These are phyloP conservation scores for Habrosyne pyritoides DNA, from an alignment of 2,888 invertebrate genomes.

Conservation along the genomic window DNA sequence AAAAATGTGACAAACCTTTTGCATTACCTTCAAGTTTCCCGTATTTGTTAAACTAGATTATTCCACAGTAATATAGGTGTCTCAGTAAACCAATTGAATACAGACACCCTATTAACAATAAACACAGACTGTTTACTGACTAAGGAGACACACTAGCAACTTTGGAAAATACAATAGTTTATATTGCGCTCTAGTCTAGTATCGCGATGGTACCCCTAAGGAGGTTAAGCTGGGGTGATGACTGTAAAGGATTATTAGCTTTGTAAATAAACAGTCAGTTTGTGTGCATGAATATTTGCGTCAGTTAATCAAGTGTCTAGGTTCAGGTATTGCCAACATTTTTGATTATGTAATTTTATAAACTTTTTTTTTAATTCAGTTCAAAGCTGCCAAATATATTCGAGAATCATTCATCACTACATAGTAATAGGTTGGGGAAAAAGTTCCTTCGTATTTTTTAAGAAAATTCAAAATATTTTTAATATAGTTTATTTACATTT, in stretches of 20 bases:
- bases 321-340: background rate
- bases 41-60: too few relatives aligned
- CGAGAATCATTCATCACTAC: too few relatives aligned
- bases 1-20: too few relatives aligned
- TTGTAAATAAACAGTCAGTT: background rate
- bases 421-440: too few relatives aligned
- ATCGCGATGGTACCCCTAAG: background rate
- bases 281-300: background rate
- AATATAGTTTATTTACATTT: too few relatives aligned
- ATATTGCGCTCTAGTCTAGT: constrained; percentile 29
- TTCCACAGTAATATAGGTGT: background rate
- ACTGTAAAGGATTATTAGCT: background rate
- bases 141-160: constrained; percentile 37
- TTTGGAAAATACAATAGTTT: constrained; percentile 42
- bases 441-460: too few relatives aligned
- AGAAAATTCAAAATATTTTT: too few relatives aligned
- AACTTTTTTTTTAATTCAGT: background rate
- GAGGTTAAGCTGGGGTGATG: background rate
- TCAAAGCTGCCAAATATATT: too few relatives aligned
- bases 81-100: background rate
- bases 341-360: background rate
- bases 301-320: background rate
- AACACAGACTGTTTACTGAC: constrained; percentile 49
- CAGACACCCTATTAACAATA: constrained; percentile 39
- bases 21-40: too few relatives aligned